phyloP scores from a whole-genome alignment of 2,888 invertebrate species.

The Callosobruchus maculatus region DNA sequence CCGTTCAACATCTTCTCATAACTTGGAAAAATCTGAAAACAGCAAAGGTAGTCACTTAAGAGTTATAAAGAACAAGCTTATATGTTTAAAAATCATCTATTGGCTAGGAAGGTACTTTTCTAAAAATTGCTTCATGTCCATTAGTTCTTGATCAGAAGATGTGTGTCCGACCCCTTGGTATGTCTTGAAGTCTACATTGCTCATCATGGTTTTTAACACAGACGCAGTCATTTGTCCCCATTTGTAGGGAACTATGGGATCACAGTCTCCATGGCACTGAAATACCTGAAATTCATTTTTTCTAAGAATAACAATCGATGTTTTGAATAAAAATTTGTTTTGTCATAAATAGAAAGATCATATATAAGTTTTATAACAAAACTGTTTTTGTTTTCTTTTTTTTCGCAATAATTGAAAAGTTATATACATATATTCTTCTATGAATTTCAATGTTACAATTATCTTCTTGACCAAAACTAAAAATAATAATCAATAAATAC shows the following conservation, averaged over 20 bases:
- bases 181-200: conserved; percentile 68
- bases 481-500: too few relatives aligned
- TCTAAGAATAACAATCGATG: too few relatives aligned
- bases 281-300: conserved; percentile 62
- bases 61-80: conserved; percentile 4
- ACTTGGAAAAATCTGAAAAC: not conserved
- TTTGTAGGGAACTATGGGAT: conserved; percentile 89
- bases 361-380: too few relatives aligned
- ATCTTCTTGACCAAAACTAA: too few relatives aligned
- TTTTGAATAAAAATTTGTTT: too few relatives aligned
- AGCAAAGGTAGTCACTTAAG: conserved; percentile 1
- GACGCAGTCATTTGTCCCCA: conserved; percentile 96
- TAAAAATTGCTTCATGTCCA: conserved; percentile 58
- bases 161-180: conserved; percentile 85
- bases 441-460: too few relatives aligned
- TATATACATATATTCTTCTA: too few relatives aligned
- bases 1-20: not conserved
- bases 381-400: too few relatives aligned
- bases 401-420: too few relatives aligned
- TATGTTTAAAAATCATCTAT: conserved; percentile 15
- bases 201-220: conserved; percentile 76
- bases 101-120: conserved; percentile 37
- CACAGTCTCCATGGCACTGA: conserved; percentile 94
- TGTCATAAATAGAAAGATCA: too few relatives aligned
- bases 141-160: conserved; percentile 82